Conservation (phyloP, 2,797 vertebrate species). For the Spheniscus humboldti region DNA sequence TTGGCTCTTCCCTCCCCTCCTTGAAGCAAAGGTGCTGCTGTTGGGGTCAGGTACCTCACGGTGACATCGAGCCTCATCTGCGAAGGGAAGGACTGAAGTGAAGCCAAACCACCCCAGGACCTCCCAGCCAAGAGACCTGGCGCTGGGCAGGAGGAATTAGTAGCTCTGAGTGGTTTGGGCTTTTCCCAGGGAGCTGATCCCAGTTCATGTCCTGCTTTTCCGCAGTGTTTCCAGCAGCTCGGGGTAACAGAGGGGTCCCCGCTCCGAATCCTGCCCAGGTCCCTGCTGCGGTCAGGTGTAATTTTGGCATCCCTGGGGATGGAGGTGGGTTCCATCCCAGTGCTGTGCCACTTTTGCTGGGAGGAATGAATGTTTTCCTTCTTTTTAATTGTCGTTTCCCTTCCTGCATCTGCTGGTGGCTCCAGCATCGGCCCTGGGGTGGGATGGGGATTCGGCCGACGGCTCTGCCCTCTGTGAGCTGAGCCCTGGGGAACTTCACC, state of each 20-base stretch:
- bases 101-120: neutral
- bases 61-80: rapidly evolving
- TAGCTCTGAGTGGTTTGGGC: neutral
- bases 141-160: neutral
- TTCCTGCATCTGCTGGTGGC: neutral
- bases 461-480: neutral
- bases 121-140: neutral
- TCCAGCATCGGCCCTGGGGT: neutral
- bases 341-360: rapidly evolving
- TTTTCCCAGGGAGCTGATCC: neutral
- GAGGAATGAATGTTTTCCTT: neutral
- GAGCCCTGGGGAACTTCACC: neutral
- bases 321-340: neutral
- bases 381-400: neutral
- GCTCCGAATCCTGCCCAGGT: neutral
- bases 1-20: neutral
- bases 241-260: rapidly evolving
- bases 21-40: rapidly evolving
- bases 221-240: rapidly evolving
- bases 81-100: neutral
- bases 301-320: neutral
- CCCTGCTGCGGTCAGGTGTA: neutral
- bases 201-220: neutral
- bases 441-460: neutral
- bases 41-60: neutral